Evolutionary conservation across 2,797 vertebrate genomes (phyloP), one percentile per base, ranked within the genome.

Genomic region (Sebastes iracundus): DNA sequence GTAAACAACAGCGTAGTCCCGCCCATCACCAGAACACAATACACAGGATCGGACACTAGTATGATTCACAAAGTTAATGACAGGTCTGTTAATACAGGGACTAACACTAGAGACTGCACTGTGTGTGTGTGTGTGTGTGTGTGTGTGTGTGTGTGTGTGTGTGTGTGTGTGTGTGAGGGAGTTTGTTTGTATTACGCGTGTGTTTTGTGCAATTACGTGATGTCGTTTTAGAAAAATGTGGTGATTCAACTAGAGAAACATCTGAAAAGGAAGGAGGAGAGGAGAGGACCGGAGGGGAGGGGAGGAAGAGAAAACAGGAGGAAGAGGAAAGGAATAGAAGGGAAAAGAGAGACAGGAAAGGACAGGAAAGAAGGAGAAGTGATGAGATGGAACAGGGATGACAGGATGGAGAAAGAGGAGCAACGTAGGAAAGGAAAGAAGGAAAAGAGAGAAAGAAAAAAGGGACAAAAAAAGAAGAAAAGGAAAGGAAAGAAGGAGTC

Each of bases 211-310:
- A 84, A 72, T 77, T 67, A 74, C 7, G 38, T 18, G 65, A 91
- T 86, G 82, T 76, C 2, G 20, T 32, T 58, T 49, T 7, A 53
- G 69, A 92, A 89, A 82, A 90, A 91, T 90, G 88, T 59, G 80
- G 63, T 88, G 82, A 90, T 87, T 74, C 77, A 88, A 88, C 74
- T 12, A 58, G 75, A 78, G 69, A 91, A 87, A 72, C 78, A 87
- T 77, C 22, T 59, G 14, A 65, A 59, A 72, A 80, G 38, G 38
- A 23, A 74, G 20, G 28, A 70, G 25, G 25, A 13, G 62, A 7
- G 10, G 23, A 13, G 20, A n/a, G 55, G 38, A 35, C 12, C 12
- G 35, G 35, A 38, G 12, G 35, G 35, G 12, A 38, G 35, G 35
- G 46, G 13, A 42, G 11, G 20, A 28, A 35, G 12, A 28, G 2